A percentile compares a stretch with the other conserved stretches of the same genome.
Conservation (phyloP, 2,113 vertebrate genomes). For the Falco punctatus region DNA sequence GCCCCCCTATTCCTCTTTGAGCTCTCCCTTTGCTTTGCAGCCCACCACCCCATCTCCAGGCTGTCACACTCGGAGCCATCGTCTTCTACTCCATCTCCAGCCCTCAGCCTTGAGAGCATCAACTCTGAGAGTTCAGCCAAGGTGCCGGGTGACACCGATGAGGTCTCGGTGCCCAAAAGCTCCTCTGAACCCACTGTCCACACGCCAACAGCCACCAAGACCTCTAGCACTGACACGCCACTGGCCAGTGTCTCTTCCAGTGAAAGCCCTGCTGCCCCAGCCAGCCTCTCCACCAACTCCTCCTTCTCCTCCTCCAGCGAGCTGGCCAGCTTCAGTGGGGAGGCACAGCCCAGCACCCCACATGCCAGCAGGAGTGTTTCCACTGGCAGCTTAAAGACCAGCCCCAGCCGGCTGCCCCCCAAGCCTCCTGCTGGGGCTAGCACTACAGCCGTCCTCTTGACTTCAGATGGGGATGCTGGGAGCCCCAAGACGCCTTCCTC, state of each 20-base stretch:
- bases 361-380: slow-evolving; percentile 37
- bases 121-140: slow-evolving; percentile 81
- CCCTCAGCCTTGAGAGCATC: slow-evolving; percentile 92
- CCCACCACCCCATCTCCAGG: slow-evolving; percentile 68
- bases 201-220: not conserved
- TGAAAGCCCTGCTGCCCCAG: slow-evolving; percentile 28
- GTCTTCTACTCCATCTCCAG: slow-evolving; percentile 89
- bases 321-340: slow-evolving; percentile 17
- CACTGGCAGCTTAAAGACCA: not conserved
- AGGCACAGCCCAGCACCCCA: not conserved
- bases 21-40: slow-evolving; percentile 55
- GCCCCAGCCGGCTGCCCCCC: slow-evolving; percentile 25
- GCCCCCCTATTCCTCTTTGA: not conserved
- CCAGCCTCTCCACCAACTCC: slow-evolving; percentile 65
- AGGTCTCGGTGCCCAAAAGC: slow-evolving; percentile 74
- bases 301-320: slow-evolving; percentile 73
- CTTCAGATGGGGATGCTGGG: slow-evolving; percentile 29
- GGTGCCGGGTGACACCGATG: slow-evolving; percentile 16
- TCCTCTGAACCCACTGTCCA: slow-evolving; percentile 89
- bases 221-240: not conserved
- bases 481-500: slow-evolving; percentile 49
- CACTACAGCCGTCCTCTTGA: slow-evolving; percentile 58
- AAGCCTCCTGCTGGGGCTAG: slow-evolving; percentile 59
- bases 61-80: slow-evolving; percentile 86
- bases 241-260: slow-evolving; percentile 11